phyloP scores from a whole-genome alignment of 2,888 invertebrate genomes.

The Brachyopa scutellaris region DNA sequence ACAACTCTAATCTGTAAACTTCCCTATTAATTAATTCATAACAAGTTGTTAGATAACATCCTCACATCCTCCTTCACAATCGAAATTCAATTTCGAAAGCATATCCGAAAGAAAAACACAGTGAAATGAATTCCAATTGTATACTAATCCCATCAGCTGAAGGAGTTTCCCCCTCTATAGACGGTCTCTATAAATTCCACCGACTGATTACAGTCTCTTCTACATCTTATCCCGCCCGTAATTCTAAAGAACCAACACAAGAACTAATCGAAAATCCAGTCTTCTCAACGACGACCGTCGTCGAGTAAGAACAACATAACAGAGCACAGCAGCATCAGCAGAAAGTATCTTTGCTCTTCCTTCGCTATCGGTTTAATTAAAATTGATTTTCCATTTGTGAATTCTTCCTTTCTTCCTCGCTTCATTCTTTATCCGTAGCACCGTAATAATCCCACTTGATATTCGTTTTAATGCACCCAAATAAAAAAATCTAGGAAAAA shows the following conservation, averaged over 20 bases:
- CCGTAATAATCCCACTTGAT: slow-evolving; percentile 59
- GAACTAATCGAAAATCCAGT: slow-evolving; percentile 57
- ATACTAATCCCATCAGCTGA: slow-evolving; percentile 29
- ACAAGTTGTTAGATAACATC: slow-evolving; percentile 33
- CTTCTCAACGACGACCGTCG: slow-evolving; percentile 4
- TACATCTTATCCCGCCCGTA: slow-evolving; percentile 32
- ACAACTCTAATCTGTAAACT: too few species aligned
- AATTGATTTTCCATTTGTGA: slow-evolving; percentile 70
- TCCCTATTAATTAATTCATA: slow-evolving; percentile 24
- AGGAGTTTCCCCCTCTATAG: background rate
- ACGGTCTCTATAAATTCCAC: slow-evolving; percentile 26
- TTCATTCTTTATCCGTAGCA: slow-evolving; percentile 9
- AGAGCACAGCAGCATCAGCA: slow-evolving; percentile 6
- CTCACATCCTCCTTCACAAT: background rate
- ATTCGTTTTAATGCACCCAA: slow-evolving; percentile 45
- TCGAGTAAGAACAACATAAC: background rate
- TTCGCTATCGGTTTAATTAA: slow-evolving; percentile 64
- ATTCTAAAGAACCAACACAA: slow-evolving; percentile 38
- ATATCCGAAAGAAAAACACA: slow-evolving; percentile 40
- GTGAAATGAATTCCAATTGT: slow-evolving; percentile 34
- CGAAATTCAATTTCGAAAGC: slow-evolving; percentile 47
- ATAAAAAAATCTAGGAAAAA: slow-evolving; percentile 1
- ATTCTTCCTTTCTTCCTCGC: slow-evolving; percentile 6
- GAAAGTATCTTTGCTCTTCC: background rate
- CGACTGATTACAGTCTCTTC: slow-evolving; percentile 32